Base-by-base conservation (phyloP, 2,888 invertebrate species). In the Pyrocoelia pectoralis region DNA sequence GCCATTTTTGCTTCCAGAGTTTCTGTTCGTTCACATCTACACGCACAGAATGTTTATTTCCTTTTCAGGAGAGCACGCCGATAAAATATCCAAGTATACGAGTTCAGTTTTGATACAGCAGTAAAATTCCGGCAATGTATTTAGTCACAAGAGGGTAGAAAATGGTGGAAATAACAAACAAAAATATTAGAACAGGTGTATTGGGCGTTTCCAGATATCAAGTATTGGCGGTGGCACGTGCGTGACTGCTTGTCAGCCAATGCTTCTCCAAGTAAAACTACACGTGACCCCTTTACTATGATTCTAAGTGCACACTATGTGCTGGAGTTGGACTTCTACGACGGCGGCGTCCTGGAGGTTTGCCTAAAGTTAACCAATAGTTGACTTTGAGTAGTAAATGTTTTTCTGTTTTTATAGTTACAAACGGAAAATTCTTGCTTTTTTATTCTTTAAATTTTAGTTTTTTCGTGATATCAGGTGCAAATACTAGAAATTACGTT, bases 221-320 rank as follows among this genome's bases (percentile, higher is more conserved):
- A 59, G 66, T 66, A 66, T 72, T 70, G 72, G 70, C 67, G 69
- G 68, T 69, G 70, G 70, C 74, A 70, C 72, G 71, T 73, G 72
- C 74, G 73, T 74, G 74, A 74, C 74, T 70, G 72, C 61, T 65
- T 67, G 68, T 67, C 69, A 68, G 68, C 74, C 74, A 73, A 74
- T 73, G 69, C 61, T 65, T 41, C 66, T 24, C 53, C 63, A 59
- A 57, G 51, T 54, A 50, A 46, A 29, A 59, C 46, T 59, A 29
- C 66, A 66, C 66, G 63, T 66, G 66, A 64, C 64, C 68, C 60
- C 52, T 24, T 66, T 55, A 69, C 69, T 70, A 70, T 65, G 65
- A 70, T 65, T 63, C 68, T 57, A 56, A 68, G 61, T 61, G 66
- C 65, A 65, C 65, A 59, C 60, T 65, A 61, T 56, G 65, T 65